Conservation (phyloP, 1,140 invertebrate species). For the Drosophila equinoxialis region DNA sequence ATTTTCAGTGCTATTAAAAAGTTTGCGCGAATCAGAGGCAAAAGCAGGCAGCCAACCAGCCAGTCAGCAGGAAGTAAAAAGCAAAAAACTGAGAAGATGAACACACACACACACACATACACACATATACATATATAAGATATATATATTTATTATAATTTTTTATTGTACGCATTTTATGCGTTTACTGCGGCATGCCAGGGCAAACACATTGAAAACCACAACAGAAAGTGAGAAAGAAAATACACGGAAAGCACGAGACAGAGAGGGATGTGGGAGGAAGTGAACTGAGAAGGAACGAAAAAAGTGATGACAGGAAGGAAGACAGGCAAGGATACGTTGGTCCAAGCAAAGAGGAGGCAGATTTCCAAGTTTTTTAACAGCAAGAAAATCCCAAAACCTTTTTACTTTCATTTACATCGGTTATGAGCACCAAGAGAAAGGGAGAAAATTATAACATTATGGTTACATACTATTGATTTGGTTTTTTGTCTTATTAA, state of each 20-base stretch:
- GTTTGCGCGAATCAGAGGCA: constrained; percentile 41
- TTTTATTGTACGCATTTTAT: constrained; percentile 53
- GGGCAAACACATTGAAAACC: constrained; percentile 43
- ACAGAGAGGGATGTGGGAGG: background rate
- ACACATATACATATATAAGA: background rate
- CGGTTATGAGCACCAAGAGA: no score
- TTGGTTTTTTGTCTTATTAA: background rate
- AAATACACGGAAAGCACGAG: background rate
- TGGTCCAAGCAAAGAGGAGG: constrained; percentile 2
- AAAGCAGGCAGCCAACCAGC: constrained; percentile 28
- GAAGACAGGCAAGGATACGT: constrained; percentile 7
- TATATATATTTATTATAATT: constrained; percentile 24
- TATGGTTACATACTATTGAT: no score
- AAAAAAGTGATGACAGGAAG: constrained; percentile 2
- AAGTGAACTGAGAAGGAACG: background rate
- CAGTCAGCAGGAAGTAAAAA: constrained; percentile 25
- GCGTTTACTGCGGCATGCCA: constrained; percentile 31
- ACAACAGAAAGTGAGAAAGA: constrained; percentile 18
- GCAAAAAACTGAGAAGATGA: constrained; percentile 13
- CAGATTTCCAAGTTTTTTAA: background rate
- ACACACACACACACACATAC: background rate
- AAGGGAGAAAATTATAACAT: no score
- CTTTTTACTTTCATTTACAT: background rate
- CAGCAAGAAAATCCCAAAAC: background rate
- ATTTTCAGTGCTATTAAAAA: constrained; percentile 63